Conservation (phyloP, 1,140 invertebrate species). For the Portunus trituberculatus region DNA sequence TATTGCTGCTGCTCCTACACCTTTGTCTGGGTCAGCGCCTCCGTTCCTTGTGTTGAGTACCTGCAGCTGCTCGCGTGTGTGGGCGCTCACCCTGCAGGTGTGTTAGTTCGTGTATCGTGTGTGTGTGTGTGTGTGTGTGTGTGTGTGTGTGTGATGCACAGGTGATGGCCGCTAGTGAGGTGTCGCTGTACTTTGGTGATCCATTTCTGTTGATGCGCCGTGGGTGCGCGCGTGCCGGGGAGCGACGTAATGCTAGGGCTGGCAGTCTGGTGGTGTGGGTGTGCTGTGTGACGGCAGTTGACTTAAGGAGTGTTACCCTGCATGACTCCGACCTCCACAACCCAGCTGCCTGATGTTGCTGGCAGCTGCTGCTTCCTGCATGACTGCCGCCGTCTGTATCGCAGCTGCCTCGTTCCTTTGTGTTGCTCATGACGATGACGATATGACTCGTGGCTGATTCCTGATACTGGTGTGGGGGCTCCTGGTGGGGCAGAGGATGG, state of each 20-base stretch:
- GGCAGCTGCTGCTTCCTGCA: constrained; percentile 16
- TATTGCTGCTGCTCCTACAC: not conserved
- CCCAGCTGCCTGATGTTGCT: not conserved
- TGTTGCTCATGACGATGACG: not conserved
- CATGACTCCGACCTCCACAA: not conserved
- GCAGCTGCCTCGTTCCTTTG: not conserved
- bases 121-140: not conserved
- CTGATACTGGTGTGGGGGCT: constrained; percentile 8
- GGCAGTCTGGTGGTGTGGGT: not conserved
- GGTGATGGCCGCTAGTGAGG: not conserved
- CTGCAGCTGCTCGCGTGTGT: not conserved
- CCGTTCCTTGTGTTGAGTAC: not conserved
- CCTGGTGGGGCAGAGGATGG: constrained; percentile 6
- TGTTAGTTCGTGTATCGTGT: not conserved
- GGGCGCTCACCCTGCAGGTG: not conserved
- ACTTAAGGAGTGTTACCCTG: constrained; percentile 10
- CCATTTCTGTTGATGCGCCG: not conserved
- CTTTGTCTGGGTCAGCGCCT: not conserved
- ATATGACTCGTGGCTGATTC: not conserved
- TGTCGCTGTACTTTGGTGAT: not conserved
- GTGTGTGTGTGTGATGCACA: not conserved
- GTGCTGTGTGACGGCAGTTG: not conserved
- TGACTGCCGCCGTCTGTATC: not conserved
- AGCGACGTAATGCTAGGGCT: no score
- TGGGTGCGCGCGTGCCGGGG: no score